A percentile compares a stretch with the other conserved stretches of the same genome.
Evolutionary conservation across 1,140 invertebrate species (phyloP).

Genomic region (Psilanteris sp.): DNA sequence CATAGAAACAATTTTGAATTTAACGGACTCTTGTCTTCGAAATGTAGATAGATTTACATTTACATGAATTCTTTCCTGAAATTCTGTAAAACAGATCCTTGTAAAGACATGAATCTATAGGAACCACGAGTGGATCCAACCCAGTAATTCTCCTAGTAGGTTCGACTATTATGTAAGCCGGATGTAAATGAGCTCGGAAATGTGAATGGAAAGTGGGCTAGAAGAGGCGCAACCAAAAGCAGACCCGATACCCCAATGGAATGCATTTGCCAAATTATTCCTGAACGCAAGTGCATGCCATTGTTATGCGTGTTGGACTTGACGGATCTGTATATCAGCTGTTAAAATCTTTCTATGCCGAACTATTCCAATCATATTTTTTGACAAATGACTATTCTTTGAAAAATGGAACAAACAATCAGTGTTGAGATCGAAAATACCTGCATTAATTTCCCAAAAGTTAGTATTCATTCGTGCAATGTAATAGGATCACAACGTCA

Average conservation of each 20-base stretch:
- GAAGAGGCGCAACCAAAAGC: conserved; percentile 36
- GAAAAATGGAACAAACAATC: conserved; percentile 36
- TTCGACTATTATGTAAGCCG: conserved; percentile 60
- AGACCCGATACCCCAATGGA: conserved; percentile 23
- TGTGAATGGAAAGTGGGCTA: conserved; percentile 59
- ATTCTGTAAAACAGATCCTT: conserved; percentile 33
- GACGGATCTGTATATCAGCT: conserved; percentile 49
- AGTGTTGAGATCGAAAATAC: conserved; percentile 33
- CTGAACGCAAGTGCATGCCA: conserved; percentile 36
- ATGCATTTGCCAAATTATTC: conserved; percentile 66
- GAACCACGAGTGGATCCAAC: conserved; percentile 26
- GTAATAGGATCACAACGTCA: conserved; percentile 32
- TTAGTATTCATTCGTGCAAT: conserved; percentile 14
- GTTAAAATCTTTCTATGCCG: conserved; percentile 33
- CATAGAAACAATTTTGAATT: too few relatives aligned
- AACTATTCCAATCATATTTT: conserved; percentile 47
- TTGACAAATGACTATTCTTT: conserved; percentile 33
- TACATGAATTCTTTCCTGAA: conserved; percentile 8
- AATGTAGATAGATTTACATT: conserved; percentile 16
- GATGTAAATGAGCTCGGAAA: conserved; percentile 66
- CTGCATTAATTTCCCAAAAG: conserved; percentile 23
- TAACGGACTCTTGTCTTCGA: too few relatives aligned
- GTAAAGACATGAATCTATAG: conserved; percentile 56
- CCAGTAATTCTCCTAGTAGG: conserved; percentile 57
- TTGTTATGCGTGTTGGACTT: conserved; percentile 56